A percentile compares a stretch with the other conserved stretches of the same genome.
Conservation (phyloP, 2,797 vertebrate species). For the Euphonia xanthogaster region DNA sequence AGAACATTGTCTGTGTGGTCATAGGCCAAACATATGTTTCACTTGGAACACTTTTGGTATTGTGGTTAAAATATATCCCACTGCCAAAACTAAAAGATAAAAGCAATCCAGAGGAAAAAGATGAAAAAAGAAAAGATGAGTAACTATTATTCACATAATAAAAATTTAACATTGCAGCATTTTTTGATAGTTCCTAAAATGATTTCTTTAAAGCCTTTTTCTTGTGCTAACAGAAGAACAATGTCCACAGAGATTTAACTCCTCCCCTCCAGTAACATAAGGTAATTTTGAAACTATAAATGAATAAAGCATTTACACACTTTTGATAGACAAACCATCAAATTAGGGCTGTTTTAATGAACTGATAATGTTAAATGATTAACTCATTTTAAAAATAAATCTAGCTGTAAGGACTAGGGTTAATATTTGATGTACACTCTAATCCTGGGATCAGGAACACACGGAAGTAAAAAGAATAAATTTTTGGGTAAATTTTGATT, state of each 20-base stretch:
- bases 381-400: background rate
- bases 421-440: background rate
- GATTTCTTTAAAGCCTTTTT: background rate
- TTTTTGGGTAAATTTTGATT: background rate
- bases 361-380: background rate
- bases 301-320: background rate
- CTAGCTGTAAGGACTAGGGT: background rate
- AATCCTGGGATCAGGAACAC: background rate
- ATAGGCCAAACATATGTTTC: slow-evolving; percentile 50
- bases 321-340: background rate
- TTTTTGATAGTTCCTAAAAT: background rate
- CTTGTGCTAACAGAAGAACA: background rate
- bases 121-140: background rate
- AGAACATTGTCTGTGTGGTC: slow-evolving; percentile 11
- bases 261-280: background rate
- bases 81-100: slow-evolving; percentile 36
- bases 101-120: background rate
- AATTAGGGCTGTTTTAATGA: background rate
- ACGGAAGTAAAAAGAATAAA: background rate
- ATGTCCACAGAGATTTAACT: background rate
- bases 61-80: background rate
- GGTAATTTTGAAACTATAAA: background rate
- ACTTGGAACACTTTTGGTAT: slow-evolving; percentile 31
- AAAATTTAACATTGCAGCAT: background rate
- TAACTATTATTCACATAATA: background rate